phyloP scores from a whole-genome alignment of 2,113 vertebrate species.

The Microcebus lehilahytsara region DNA sequence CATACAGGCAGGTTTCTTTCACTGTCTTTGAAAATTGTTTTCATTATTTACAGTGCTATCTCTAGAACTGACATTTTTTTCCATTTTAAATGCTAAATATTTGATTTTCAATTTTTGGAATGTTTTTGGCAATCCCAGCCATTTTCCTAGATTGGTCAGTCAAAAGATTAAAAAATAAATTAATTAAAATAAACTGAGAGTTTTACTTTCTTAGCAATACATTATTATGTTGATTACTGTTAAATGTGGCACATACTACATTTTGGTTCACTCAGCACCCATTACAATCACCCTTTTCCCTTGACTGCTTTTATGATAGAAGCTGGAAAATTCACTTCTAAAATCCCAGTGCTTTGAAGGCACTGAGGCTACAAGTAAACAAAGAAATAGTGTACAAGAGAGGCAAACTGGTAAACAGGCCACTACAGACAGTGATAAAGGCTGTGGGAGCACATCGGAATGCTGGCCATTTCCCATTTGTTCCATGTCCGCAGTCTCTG shows the following conservation, averaged over 20 bases:
- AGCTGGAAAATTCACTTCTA: background rate
- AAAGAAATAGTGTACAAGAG: background rate
- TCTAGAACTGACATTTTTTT: background rate
- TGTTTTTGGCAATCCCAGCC: background rate
- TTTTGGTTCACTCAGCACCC: background rate
- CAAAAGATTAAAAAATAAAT: background rate
- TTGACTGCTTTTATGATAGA: background rate
- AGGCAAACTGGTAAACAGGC: background rate
- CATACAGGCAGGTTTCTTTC: constrained; percentile 10
- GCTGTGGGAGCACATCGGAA: fast-evolving
- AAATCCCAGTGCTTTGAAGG: background rate
- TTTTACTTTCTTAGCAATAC: background rate
- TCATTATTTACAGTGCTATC: constrained; percentile 34
- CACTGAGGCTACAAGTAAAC: background rate
- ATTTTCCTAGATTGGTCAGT: background rate
- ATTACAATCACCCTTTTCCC: background rate
- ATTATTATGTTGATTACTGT: background rate
- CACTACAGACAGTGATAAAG: too few relatives aligned
- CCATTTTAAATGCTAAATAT: constrained; percentile 44
- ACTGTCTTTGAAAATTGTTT: constrained; percentile 62
- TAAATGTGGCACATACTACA: background rate
- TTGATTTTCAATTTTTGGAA: constrained; percentile 22
- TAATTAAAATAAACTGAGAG: background rate
- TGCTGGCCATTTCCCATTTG: too few relatives aligned
- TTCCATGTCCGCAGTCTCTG: too few relatives aligned